These are phyloP conservation scores for Drosophila tropicalis DNA, from an alignment of 1,140 invertebrate species.

Conservation along the genomic window DNA sequence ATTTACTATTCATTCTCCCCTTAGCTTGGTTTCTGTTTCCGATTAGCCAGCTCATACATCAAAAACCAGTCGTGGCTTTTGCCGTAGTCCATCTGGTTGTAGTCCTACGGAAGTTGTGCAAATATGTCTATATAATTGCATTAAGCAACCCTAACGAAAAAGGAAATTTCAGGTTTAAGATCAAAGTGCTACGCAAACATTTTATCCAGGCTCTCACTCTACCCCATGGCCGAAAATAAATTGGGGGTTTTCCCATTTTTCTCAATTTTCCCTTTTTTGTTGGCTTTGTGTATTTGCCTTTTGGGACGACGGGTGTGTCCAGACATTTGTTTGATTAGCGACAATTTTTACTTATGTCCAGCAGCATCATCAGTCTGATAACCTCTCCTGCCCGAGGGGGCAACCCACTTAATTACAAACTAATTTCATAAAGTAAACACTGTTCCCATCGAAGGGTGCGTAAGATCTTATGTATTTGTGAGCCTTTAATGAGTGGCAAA, in stretches of 20 bases:
- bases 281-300: constrained; percentile 27
- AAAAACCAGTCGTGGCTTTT: constrained; percentile 50
- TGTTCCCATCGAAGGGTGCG: constrained; percentile 12
- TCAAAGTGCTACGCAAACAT: constrained; percentile 77
- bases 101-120: constrained; percentile 62
- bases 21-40: constrained; percentile 30
- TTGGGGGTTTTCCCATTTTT: constrained; percentile 18
- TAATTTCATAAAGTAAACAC: constrained; percentile 70
- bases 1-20: constrained; percentile 11
- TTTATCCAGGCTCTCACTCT: constrained; percentile 30
- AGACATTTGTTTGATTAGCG: constrained; percentile 65
- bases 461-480: constrained; percentile 1
- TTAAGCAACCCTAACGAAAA: constrained; percentile 55
- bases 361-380: not conserved
- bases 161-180: constrained; percentile 51
- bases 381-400: constrained; percentile 4
- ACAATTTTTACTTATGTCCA: constrained; percentile 61
- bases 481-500: constrained; percentile 44
- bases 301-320: constrained; percentile 35
- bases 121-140: constrained; percentile 81
- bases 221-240: constrained; percentile 37
- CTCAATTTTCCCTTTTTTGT: constrained; percentile 32
- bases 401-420: constrained; percentile 68
- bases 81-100: constrained; percentile 11
- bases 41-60: constrained; percentile 75